phyloP scores from a whole-genome alignment of 2,888 invertebrate species.

The Nowickia ferox region DNA sequence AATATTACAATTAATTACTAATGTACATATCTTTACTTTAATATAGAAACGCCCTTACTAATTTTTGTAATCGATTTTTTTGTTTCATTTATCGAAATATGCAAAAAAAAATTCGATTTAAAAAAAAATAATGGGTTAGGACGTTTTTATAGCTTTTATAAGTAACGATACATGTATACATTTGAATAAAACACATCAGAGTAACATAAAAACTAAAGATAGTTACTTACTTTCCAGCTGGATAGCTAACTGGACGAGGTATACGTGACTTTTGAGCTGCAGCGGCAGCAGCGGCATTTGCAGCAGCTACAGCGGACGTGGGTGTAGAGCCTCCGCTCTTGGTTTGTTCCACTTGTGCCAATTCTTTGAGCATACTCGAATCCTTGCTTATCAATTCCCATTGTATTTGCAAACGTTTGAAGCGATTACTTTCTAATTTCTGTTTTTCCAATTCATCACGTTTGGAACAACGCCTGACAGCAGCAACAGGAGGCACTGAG shows the following conservation, averaged over 20 bases:
- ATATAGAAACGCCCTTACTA: too few species aligned
- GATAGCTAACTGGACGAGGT: slow-evolving; percentile 83
- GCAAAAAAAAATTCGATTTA: too few species aligned
- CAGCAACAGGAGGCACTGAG: slow-evolving; percentile 68
- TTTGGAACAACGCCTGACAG: slow-evolving; percentile 73
- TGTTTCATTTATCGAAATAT: too few species aligned
- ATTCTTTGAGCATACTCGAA: slow-evolving; percentile 82
- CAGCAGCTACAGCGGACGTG: slow-evolving; percentile 78
- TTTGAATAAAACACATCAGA: slow-evolving; percentile 2
- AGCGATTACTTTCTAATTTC: slow-evolving; percentile 83
- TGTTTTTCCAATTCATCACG: slow-evolving; percentile 80
- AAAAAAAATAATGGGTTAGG: background rate
- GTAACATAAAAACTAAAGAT: background rate
- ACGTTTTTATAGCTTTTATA: too few species aligned
- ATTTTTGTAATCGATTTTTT: too few species aligned
- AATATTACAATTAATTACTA: background rate
- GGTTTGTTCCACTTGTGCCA: slow-evolving; percentile 81
- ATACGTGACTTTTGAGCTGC: slow-evolving; percentile 82
- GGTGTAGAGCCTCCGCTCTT: slow-evolving; percentile 83
- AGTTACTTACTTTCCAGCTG: slow-evolving; percentile 82
- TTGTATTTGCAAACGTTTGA: slow-evolving; percentile 83
- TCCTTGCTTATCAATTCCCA: slow-evolving; percentile 83
- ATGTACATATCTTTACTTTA: too few species aligned
- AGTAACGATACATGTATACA: background rate
- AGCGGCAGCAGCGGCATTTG: slow-evolving; percentile 73